A percentile compares a stretch with the other conserved stretches of the same genome.
Evolutionary conservation across 2,888 invertebrate species (phyloP).

Genomic region (Lasioglossum zephyrum): DNA sequence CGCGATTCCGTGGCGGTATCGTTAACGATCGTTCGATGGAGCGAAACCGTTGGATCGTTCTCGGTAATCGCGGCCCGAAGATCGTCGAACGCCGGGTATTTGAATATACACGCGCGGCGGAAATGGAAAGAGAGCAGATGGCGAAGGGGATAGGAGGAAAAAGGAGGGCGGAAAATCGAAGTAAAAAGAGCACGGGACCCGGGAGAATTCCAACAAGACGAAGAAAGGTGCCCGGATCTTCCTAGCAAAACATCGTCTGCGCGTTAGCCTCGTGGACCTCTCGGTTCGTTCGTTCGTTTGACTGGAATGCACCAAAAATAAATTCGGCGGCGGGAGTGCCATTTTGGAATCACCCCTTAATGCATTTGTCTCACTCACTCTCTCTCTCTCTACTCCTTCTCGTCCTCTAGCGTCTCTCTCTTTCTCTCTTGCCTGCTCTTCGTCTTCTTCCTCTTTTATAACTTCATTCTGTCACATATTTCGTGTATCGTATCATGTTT

Average conservation of each 20-base stretch:
- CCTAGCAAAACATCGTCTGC: slow-evolving; percentile 71
- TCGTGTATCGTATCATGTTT: slow-evolving; percentile 44
- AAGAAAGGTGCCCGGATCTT: slow-evolving; percentile 51
- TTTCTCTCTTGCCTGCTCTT: neutral
- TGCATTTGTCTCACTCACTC: slow-evolving; percentile 42
- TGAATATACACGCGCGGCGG: slow-evolving; percentile 31
- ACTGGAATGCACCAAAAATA: slow-evolving; percentile 81
- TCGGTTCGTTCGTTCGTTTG: slow-evolving; percentile 63
- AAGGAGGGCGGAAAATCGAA: slow-evolving; percentile 19
- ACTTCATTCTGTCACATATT: slow-evolving; percentile 39
- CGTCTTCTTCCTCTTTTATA: slow-evolving; percentile 17
- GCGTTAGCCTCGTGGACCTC: slow-evolving; percentile 47
- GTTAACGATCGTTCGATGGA: neutral
- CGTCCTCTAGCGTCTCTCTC: neutral
- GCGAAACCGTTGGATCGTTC: neutral
- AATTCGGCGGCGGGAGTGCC: slow-evolving; percentile 71
- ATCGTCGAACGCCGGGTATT: slow-evolving; percentile 4
- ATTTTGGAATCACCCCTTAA: slow-evolving; percentile 65
- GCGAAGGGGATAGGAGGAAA: slow-evolving; percentile 14
- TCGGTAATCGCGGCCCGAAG: neutral
- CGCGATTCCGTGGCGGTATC: neutral
- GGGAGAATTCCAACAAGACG: slow-evolving; percentile 71
- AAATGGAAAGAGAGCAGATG: slow-evolving; percentile 58
- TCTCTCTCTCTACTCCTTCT: neutral
- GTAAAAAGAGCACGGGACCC: slow-evolving; percentile 41